Evolutionary conservation across 2,797 vertebrate species (phyloP).

Genomic region (Chelonia mydas): DNA sequence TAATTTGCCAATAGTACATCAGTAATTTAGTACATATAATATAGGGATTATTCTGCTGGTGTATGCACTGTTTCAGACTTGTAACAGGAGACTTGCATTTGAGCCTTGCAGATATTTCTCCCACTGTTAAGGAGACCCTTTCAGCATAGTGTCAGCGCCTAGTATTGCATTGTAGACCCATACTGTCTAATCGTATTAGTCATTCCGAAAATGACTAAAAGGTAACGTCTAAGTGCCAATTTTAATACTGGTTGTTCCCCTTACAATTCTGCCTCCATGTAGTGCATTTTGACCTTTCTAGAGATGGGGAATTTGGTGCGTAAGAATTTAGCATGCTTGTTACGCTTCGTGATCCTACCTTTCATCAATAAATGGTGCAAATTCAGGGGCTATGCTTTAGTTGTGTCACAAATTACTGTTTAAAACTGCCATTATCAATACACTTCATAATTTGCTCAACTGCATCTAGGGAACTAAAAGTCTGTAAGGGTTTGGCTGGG

Average conservation of each 20-base stretch:
- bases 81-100: not conserved
- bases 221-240: not conserved
- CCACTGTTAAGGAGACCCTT: not conserved
- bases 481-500: not conserved
- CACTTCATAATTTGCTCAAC: not conserved
- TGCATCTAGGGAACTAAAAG: not conserved
- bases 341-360: not conserved
- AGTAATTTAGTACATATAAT: not conserved
- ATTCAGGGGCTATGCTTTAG: not conserved
- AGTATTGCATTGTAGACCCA: not conserved
- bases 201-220: rapidly evolving
- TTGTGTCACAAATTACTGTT: not conserved
- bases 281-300: rapidly evolving
- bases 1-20: not conserved
- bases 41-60: not conserved
- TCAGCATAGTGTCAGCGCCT: not conserved
- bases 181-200: not conserved
- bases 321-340: not conserved
- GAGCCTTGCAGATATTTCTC: not conserved
- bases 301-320: not conserved
- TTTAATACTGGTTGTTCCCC: not conserved
- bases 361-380: not conserved
- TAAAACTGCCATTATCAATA: not conserved
- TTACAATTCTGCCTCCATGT: not conserved
- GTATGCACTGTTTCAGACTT: not conserved